These are phyloP conservation scores for Tineola bisselliella DNA, from an alignment of 2,888 invertebrate genomes.

Conservation along the genomic window DNA sequence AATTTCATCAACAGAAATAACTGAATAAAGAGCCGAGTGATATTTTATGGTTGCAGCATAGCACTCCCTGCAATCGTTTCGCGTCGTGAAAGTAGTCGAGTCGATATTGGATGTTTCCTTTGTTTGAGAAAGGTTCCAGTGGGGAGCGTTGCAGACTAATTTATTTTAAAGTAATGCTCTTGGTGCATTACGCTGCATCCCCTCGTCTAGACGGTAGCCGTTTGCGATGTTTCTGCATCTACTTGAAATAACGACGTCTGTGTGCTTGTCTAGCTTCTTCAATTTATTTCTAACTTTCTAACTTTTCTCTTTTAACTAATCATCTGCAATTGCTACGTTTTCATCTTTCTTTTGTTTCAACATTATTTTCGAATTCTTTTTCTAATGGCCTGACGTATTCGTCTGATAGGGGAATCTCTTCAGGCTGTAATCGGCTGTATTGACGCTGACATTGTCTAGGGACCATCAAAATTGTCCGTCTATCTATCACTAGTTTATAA, in stretches of 20 bases:
- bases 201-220: slow-evolving; percentile 3
- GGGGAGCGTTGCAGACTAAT: neutral
- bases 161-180: neutral
- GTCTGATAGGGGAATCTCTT: too few species aligned
- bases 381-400: too few species aligned
- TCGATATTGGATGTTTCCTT: neutral
- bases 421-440: too few species aligned
- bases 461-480: too few species aligned
- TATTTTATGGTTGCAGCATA: too few species aligned
- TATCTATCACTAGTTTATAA: too few species aligned
- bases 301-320: neutral
- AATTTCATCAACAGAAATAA: too few species aligned
- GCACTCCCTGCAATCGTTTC: too few species aligned
- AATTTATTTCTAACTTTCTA: neutral
- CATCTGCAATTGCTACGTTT: neutral
- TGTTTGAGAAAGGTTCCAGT: neutral
- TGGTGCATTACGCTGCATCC: neutral
- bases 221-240: neutral
- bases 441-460: too few species aligned
- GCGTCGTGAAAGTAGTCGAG: neutral
- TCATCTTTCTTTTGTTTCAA: too few species aligned
- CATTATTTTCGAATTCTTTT: too few species aligned
- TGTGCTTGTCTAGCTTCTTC: neutral
- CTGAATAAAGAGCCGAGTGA: too few species aligned
- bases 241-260: neutral